Base-by-base conservation (phyloP, 2,888 invertebrate genomes). In the Myopa tessellatipennis region DNA sequence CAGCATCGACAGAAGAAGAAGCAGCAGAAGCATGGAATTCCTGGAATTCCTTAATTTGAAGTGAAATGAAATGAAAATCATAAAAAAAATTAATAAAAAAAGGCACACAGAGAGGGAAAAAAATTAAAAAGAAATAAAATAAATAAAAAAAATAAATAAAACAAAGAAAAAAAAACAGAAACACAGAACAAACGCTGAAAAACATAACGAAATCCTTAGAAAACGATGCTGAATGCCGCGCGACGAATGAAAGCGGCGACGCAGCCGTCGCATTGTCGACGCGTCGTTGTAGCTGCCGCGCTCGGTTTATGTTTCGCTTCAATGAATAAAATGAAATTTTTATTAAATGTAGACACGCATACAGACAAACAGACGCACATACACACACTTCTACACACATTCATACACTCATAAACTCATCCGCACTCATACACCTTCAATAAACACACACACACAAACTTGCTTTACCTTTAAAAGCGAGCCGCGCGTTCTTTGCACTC, bases 11-110 rank as follows among this genome's bases (percentile, higher is more conserved):
- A 40, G 26, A 14, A 69, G 14, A 6, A 40, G 26, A 14, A 69
- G 14, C 50, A 67, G 38, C 67, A 69, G 26, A 52, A 52, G 10
- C 40, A 69, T 75, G 75, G 60, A 80, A 80, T 80, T 79, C 80
- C 73, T 58, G 80, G 80, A 80, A 80, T 80, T 80, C 80, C 79
- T 80, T 80, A 80, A 80, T 80, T 79, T 80, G 77, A 80, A 77
- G 78, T 74, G 77, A 80, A 80, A 77, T 79, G 79, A 80, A 79
- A 80, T 80, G 80, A 79, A 80, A 80, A 80, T 79, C 71, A 77
- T 76, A 73, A 74, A 71, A 75, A 26, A 4, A 45, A 65, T 52
- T 55, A 10, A 70, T 7, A 36, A 60, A 40, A 60, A 40, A 74
- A 55, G 26, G 52, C 45, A 18, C 36, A 50, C 34, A 50, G 63